phyloP scores from a whole-genome alignment of 1,140 invertebrate genomes.

The Colletes gigas region DNA sequence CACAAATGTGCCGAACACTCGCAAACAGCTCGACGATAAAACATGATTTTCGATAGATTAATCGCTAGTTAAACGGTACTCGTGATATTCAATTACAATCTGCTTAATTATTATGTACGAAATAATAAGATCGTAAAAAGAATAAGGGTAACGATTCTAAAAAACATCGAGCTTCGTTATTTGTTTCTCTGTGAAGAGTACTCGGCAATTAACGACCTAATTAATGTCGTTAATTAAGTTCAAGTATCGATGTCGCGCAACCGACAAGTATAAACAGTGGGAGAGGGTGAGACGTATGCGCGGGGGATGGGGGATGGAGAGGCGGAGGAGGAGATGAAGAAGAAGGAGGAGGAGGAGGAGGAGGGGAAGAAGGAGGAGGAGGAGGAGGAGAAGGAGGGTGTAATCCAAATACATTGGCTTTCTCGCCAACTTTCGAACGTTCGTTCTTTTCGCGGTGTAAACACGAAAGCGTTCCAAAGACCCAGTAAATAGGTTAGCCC shows the following conservation, averaged over 20 bases:
- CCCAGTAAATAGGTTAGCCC: constrained; percentile 43
- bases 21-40: no score
- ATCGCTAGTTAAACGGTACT: no score
- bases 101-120: no score
- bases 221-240: constrained; percentile 43
- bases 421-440: constrained; percentile 27
- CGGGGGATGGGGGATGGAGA: no score
- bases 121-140: not conserved
- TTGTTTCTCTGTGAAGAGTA: not conserved
- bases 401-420: not conserved
- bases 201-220: constrained; percentile 26
- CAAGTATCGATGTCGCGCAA: constrained; percentile 8
- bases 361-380: no score
- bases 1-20: no score
- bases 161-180: not conserved
- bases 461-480: constrained; percentile 49
- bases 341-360: no score
- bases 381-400: no score
- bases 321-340: no score
- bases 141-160: not conserved
- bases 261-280: not conserved
- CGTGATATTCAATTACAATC: no score
- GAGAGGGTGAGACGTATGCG: no score
- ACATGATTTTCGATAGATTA: no score
- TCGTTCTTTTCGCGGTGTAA: constrained; percentile 42